Evolutionary conservation across 2,888 invertebrate genomes (phyloP).

Genomic region (Bellardia bayeri): DNA sequence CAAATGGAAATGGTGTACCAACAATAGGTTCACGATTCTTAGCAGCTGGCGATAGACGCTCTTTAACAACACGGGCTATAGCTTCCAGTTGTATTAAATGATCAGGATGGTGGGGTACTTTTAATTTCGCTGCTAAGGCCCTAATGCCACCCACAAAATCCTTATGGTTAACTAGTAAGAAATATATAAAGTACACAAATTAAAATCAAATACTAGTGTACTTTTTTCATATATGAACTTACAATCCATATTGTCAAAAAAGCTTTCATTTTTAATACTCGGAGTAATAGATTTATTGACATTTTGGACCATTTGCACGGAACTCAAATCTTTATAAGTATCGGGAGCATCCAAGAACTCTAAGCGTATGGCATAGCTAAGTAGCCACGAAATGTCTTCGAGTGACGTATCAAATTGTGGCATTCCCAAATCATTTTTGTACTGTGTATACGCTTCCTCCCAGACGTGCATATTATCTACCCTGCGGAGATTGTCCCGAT

Average conservation of each 20-base stretch:
- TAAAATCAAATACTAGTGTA: neutral
- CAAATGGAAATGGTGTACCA: conserved; percentile 89
- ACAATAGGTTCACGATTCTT: conserved; percentile 77
- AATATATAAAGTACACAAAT: neutral
- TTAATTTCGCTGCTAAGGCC: conserved; percentile 90
- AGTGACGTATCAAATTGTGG: conserved; percentile 87
- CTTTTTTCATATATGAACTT: conserved; percentile 81
- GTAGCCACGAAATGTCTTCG: conserved; percentile 93
- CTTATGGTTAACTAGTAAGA: conserved; percentile 88
- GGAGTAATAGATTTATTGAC: conserved; percentile 87
- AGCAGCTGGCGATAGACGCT: conserved; percentile 86
- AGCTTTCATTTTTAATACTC: conserved; percentile 91
- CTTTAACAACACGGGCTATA: conserved; percentile 87
- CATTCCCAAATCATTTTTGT: conserved; percentile 90
- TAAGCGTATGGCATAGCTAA: conserved; percentile 92
- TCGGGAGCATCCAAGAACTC: conserved; percentile 92
- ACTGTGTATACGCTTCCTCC: conserved; percentile 89
- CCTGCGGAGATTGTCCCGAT: conserved; percentile 89
- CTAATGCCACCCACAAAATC: conserved; percentile 94
- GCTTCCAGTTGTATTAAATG: conserved; percentile 91
- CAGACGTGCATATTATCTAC: conserved; percentile 88
- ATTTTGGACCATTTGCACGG: conserved; percentile 86
- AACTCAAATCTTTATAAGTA: conserved; percentile 88
- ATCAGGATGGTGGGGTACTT: conserved; percentile 92
- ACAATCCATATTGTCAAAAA: conserved; percentile 94